Evolutionary conservation across 2,888 invertebrate species (phyloP).

Genomic region (Cylloceria caligata): DNA sequence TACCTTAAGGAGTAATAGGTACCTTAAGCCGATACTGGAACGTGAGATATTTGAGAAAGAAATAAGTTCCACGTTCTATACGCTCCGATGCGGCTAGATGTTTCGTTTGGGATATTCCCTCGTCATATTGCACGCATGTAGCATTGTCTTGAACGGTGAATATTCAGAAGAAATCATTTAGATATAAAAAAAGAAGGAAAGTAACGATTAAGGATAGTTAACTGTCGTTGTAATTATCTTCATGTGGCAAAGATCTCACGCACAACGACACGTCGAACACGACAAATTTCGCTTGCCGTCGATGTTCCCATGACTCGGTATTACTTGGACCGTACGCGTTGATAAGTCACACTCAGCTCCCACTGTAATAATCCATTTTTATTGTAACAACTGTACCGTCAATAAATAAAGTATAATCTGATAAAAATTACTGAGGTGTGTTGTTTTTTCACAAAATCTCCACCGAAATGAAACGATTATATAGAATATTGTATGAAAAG

Average conservation of each 20-base stretch:
- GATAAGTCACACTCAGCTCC: constrained; percentile 56
- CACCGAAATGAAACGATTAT: not conserved
- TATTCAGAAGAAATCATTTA: not conserved
- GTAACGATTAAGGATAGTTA: not conserved
- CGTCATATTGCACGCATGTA: constrained; percentile 53
- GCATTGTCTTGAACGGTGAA: constrained; percentile 27
- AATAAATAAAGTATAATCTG: constrained; percentile 76
- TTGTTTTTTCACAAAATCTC: constrained; percentile 4
- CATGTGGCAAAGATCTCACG: constrained; percentile 39
- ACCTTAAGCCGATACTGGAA: not conserved
- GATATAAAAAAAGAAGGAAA: not conserved
- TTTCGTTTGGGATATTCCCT: constrained; percentile 47
- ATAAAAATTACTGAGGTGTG: constrained; percentile 39
- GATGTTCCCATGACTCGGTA: constrained; percentile 36
- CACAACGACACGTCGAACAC: constrained; percentile 28
- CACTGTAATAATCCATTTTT: constrained; percentile 68
- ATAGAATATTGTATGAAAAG: too few relatives aligned
- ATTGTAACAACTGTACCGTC: constrained; percentile 77
- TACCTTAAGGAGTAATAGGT: not conserved
- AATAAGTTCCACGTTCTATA: constrained; percentile 27
- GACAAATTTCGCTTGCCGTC: constrained; percentile 15
- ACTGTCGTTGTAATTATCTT: not conserved
- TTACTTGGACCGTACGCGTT: constrained; percentile 42
- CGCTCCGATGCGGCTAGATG: not conserved
- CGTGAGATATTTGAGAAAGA: not conserved